Conservation (phyloP, 2,888 invertebrate genomes). For the Heliconius charithonia region DNA sequence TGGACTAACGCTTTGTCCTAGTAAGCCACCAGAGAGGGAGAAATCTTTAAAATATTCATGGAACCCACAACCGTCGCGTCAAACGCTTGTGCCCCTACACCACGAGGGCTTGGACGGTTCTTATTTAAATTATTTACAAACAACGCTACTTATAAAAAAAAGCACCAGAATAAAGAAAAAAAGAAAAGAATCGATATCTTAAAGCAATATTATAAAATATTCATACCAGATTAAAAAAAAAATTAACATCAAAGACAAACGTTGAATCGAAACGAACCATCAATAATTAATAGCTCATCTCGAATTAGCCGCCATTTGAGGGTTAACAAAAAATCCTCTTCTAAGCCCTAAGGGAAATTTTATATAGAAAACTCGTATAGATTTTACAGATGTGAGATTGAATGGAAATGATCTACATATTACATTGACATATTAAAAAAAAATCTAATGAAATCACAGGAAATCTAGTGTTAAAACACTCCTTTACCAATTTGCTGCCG, state of each 20-base stretch:
- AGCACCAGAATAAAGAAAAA: background rate
- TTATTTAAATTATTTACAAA: background rate
- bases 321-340: constrained; percentile 71
- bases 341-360: constrained; percentile 78
- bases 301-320: constrained; percentile 78
- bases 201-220: constrained; percentile 44
- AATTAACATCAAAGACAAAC: constrained; percentile 78
- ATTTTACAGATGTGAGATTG: constrained; percentile 50
- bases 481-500: too few species aligned
- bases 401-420: constrained; percentile 51
- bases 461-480: too few species aligned
- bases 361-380: constrained; percentile 74
- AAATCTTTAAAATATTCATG: too few species aligned
- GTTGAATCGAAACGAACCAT: constrained; percentile 70
- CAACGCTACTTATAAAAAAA: background rate
- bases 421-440: too few species aligned
- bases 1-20: too few species aligned
- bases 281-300: constrained; percentile 81
- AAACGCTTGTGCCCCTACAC: too few species aligned
- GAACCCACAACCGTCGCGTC: too few species aligned
- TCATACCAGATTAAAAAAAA: constrained; percentile 71
- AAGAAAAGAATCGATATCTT: constrained; percentile 13
- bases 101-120: background rate
- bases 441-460: too few species aligned
- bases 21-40: too few species aligned